Evolutionary conservation across 2,797 vertebrate species (phyloP).

Genomic region (Megalops cyprinoides): DNA sequence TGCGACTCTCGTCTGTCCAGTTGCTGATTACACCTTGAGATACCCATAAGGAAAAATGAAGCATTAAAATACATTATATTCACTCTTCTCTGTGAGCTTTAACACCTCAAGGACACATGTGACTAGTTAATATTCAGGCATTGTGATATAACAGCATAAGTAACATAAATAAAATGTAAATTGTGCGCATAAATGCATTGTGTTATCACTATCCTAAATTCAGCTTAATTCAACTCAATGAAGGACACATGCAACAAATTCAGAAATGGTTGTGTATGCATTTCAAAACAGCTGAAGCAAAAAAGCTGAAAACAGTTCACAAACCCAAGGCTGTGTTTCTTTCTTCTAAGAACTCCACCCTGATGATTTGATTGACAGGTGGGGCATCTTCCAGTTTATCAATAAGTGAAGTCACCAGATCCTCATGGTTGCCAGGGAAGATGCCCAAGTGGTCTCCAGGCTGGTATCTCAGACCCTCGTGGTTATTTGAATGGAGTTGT

Average conservation of each 20-base stretch:
- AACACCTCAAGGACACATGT: background rate
- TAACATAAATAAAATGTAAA: background rate
- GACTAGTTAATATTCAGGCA: background rate
- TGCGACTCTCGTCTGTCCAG: constrained; percentile 89
- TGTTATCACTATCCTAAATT: no score
- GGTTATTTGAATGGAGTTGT: constrained; percentile 87
- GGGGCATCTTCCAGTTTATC: constrained; percentile 92
- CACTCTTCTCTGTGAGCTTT: background rate
- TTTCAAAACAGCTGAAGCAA: background rate
- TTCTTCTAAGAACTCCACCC: constrained; percentile 94
- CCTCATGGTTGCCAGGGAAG: constrained; percentile 92
- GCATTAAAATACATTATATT: background rate
- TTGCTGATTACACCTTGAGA: constrained; percentile 91
- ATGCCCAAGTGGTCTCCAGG: constrained; percentile 96
- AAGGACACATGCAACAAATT: background rate
- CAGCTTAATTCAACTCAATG: no score
- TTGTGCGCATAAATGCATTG: background rate
- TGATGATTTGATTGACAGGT: constrained; percentile 90
- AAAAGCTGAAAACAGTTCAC: constrained; percentile 58
- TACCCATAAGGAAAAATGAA: background rate
- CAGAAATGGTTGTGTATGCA: background rate
- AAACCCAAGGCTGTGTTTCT: constrained; percentile 92
- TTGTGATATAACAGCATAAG: background rate
- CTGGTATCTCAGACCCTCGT: constrained; percentile 85
- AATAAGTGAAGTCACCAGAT: constrained; percentile 88